Evolutionary conservation across 2,113 vertebrate species (phyloP), one percentile per base, ranked within the genome.

Genomic region (Cavia aperea): DNA sequence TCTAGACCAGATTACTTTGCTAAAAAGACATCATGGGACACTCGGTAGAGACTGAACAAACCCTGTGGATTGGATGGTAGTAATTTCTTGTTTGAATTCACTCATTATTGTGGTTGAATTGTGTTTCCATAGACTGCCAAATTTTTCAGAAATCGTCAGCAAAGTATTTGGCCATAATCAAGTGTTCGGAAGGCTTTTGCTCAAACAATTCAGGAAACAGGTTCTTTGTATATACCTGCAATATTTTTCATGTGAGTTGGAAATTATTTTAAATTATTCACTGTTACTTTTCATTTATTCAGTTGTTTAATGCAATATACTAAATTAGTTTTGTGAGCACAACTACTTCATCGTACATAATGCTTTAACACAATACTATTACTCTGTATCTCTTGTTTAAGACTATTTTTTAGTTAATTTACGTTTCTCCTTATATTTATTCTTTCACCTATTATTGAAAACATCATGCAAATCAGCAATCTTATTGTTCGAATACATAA

Each of bases 261-360:
- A 73, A 94, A 86, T 58, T 60, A 49, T 39, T 63, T 89, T 81
- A 89, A 91, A 94, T 29, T 26, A 54, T 33, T 43, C 29, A 43
- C 4, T 60, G 62, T 14, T 62, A 51, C 46, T 21, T 33, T 43
- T 29, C 82, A 77, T 39, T 1, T 68, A 46, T 31, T 19, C 29
- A 43, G 36, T 82, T 75, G 1, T 77, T 62, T 36, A 75, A 94
- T 2, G 18, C 43, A 82, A 73, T 15, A 89, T 33, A 86, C 11
- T 58, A 58, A 73, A 49, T 66, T 29, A 36, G 63, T 29, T 79
- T 90, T 86, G 21, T 21, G 60, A 82, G 62, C 51, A 24, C 29
- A 23, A 66, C 29, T 62, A 77, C 1, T 43, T 60, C 13, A 23
- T 29, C 8, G 7, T 43, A 75, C 36, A 77, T 36, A 21, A 39